These are phyloP conservation scores for Muricea muricata DNA, from an alignment of 92 coral and sea anemone genomes.

Conservation along the genomic window DNA sequence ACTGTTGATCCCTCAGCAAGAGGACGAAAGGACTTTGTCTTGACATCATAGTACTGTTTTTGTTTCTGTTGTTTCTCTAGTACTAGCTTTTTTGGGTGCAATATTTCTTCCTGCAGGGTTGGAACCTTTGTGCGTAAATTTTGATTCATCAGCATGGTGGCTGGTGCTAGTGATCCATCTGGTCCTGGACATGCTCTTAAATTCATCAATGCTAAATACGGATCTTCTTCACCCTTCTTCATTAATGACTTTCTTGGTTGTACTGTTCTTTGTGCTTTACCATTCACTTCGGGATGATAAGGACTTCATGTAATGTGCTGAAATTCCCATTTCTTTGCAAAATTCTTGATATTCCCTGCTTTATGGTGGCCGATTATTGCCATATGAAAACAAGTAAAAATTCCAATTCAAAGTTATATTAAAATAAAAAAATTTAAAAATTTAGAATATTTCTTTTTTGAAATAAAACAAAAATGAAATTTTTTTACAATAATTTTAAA, in stretches of 20 bases:
- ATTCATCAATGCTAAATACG: slow-evolving; percentile 33
- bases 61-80: slow-evolving; percentile 23
- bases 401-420: too few relatives aligned
- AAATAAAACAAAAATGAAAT: slow-evolving; percentile 16
- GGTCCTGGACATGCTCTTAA: slow-evolving; percentile 53
- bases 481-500: too few relatives aligned
- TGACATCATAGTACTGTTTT: slow-evolving; percentile 31
- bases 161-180: slow-evolving; percentile 54
- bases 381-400: neutral
- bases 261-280: slow-evolving; percentile 50
- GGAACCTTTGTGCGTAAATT: slow-evolving; percentile 31
- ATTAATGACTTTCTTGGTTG: neutral
- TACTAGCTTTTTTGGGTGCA: neutral
- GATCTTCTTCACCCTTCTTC: slow-evolving; percentile 55
- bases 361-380: neutral
- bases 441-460: neutral
- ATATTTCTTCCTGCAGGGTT: neutral
- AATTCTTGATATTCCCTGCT: neutral
- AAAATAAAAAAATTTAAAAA: neutral
- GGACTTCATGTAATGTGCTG: slow-evolving; percentile 26
- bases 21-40: slow-evolving; percentile 40
- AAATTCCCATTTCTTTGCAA: slow-evolving; percentile 21
- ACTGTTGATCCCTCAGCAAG: neutral
- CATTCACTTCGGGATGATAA: slow-evolving; percentile 45
- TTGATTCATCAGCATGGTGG: slow-evolving; percentile 35